These are phyloP conservation scores for Elanoides forficatus DNA, from an alignment of 2,113 vertebrate species.

Conservation along the genomic window DNA sequence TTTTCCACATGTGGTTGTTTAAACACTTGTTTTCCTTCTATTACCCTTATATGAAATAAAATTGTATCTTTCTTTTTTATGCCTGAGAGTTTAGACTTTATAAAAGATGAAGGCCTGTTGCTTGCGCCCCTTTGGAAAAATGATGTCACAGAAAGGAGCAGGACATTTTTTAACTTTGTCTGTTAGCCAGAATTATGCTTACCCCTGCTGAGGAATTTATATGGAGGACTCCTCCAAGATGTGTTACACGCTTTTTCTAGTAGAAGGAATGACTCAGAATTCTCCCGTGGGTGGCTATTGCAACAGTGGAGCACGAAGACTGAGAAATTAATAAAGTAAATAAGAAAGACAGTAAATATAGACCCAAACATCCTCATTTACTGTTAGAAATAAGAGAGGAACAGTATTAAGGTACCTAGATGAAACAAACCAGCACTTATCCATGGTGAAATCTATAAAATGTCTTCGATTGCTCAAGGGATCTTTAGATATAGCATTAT, in stretches of 20 bases:
- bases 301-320: neutral
- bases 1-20: neutral
- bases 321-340: conserved; percentile 66
- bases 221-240: neutral
- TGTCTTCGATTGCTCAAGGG: conserved; percentile 78
- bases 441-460: conserved; percentile 78
- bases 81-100: neutral
- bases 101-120: neutral
- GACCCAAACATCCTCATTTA: conserved; percentile 74
- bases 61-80: neutral
- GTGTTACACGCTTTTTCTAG: neutral
- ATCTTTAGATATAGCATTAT: conserved; percentile 79
- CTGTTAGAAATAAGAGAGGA: conserved; percentile 71
- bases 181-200: neutral
- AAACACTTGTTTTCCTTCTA: neutral
- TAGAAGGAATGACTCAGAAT: neutral
- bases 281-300: neutral
- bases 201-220: neutral
- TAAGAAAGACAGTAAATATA: conserved; percentile 70
- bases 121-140: neutral
- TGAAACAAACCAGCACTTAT: conserved; percentile 85
- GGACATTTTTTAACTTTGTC: neutral
- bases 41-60: neutral
- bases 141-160: neutral
- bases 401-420: conserved; percentile 71